Evolutionary conservation across 2,888 invertebrate genomes (phyloP).

Genomic region (Pseudanteris insignis): DNA sequence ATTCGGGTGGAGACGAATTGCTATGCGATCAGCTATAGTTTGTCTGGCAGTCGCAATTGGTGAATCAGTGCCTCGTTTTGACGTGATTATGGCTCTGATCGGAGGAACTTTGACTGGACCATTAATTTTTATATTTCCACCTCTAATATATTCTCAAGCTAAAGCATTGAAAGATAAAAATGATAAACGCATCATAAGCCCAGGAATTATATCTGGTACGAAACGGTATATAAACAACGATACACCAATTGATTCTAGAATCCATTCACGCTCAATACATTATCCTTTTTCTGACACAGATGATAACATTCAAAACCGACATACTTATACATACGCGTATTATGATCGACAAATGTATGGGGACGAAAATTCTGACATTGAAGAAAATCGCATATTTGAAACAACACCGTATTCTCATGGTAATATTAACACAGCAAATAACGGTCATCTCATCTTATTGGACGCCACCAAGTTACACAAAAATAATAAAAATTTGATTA

Average conservation of each 20-base stretch:
- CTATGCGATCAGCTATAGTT: slow-evolving; percentile 76
- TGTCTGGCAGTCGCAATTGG: slow-evolving; percentile 79
- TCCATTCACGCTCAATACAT: slow-evolving; percentile 55
- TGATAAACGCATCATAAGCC: slow-evolving; percentile 27
- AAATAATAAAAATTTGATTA: no score
- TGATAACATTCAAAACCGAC: no score
- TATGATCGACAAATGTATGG: slow-evolving; percentile 52
- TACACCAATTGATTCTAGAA: slow-evolving; percentile 47
- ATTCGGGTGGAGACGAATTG: slow-evolving; percentile 78
- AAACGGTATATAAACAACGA: slow-evolving; percentile 45
- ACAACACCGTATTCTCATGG: slow-evolving; percentile 6
- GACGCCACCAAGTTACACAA: slow-evolving; percentile 50
- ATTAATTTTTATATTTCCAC: slow-evolving; percentile 84
- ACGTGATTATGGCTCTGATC: slow-evolving; percentile 84
- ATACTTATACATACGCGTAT: slow-evolving; percentile 56
- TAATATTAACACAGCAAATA: slow-evolving; percentile 14
- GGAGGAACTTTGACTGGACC: slow-evolving; percentile 87
- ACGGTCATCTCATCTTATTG: slow-evolving; percentile 44
- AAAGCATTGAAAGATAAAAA: slow-evolving; percentile 61
- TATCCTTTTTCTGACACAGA: slow-evolving; percentile 47
- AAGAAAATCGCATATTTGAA: slow-evolving; percentile 26
- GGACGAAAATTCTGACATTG: slow-evolving; percentile 46
- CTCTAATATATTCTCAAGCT: slow-evolving; percentile 77
- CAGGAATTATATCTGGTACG: slow-evolving; percentile 49
- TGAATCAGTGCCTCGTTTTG: slow-evolving; percentile 85